A percentile compares a stretch with the other conserved stretches of the same genome.
Evolutionary conservation across 2,888 invertebrate genomes (phyloP).

Genomic region (Apamea crenata): DNA sequence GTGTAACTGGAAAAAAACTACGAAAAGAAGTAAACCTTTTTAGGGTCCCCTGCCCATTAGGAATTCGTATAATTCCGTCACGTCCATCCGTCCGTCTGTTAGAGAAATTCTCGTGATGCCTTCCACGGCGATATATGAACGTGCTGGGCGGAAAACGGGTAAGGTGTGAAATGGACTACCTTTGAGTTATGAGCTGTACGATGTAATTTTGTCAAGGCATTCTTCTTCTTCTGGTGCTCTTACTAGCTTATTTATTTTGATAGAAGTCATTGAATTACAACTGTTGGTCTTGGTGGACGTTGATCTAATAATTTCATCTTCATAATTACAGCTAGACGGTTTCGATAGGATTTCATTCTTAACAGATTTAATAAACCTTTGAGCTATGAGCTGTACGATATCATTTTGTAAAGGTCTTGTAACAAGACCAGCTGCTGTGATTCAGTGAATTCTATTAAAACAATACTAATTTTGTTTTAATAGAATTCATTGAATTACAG

Average conservation of each 20-base stretch:
- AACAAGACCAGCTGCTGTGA: too few species aligned
- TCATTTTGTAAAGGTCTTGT: not conserved
- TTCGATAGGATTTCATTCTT: too few species aligned
- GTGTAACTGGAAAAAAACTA: conserved; percentile 46
- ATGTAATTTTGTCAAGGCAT: not conserved
- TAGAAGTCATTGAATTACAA: not conserved
- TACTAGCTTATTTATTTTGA: not conserved
- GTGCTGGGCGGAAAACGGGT: conserved; percentile 15
- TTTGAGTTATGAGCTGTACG: conserved; percentile 26
- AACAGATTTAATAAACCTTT: too few species aligned
- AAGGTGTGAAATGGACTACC: conserved; percentile 12
- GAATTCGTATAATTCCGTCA: conserved; percentile 65
- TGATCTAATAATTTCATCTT: not conserved
- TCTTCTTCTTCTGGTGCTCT: not conserved
- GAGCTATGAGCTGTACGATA: not conserved
- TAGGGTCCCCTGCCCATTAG: conserved; percentile 55
- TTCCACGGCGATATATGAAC: conserved; percentile 39
- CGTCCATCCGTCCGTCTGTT: conserved; percentile 54
- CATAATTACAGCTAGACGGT: too few species aligned
- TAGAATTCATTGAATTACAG: not conserved
- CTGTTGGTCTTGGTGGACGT: not conserved
- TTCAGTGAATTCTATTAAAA: too few species aligned
- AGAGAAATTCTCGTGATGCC: conserved; percentile 57
- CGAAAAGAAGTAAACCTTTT: conserved; percentile 54
- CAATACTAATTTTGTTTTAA: not conserved